Conservation (phyloP, 2,797 vertebrate genomes). For the Oreochromis grahami region DNA sequence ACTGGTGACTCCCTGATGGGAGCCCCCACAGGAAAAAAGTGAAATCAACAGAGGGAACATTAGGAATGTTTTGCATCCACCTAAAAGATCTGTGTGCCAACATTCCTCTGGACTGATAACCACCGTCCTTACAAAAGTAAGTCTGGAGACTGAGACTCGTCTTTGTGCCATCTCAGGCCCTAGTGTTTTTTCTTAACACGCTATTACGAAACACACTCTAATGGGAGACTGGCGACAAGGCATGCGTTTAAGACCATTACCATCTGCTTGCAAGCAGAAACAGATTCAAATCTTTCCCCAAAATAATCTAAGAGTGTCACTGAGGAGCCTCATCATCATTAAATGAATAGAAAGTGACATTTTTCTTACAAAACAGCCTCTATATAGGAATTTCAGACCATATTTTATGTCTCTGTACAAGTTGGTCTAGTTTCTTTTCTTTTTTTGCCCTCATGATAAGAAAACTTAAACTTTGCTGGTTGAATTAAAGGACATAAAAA, state of each 20-base stretch:
- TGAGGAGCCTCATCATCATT: conserved; percentile 6
- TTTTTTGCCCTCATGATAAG: not conserved
- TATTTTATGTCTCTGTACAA: conserved; percentile 6
- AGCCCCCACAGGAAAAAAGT: conserved; percentile 56
- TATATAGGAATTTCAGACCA: not conserved
- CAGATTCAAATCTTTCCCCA: not conserved
- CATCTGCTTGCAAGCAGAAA: conserved; percentile 32
- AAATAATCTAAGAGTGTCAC: conserved; percentile 2
- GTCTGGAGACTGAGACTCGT: conserved; percentile 14
- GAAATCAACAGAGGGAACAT: conserved; percentile 52
- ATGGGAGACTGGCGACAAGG: conserved; percentile 21
- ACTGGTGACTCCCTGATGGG: conserved; percentile 30
- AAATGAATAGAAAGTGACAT: not conserved
- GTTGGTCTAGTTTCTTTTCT: not conserved
- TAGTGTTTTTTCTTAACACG: conserved; percentile 36
- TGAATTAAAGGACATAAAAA: conserved; percentile 1
- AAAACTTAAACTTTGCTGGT: not conserved
- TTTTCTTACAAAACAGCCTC: not conserved
- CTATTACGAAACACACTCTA: conserved; percentile 44
- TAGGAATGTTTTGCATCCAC: conserved; percentile 46
- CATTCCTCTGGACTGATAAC: conserved; percentile 27
- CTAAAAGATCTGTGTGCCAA: conserved; percentile 16
- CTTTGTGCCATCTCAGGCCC: conserved; percentile 38
- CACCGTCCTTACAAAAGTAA: conserved; percentile 12
- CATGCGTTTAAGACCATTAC: conserved; percentile 18